These are phyloP conservation scores for Empidonax alnorum DNA, from an alignment of 2,113 vertebrate species.

Conservation along the genomic window DNA sequence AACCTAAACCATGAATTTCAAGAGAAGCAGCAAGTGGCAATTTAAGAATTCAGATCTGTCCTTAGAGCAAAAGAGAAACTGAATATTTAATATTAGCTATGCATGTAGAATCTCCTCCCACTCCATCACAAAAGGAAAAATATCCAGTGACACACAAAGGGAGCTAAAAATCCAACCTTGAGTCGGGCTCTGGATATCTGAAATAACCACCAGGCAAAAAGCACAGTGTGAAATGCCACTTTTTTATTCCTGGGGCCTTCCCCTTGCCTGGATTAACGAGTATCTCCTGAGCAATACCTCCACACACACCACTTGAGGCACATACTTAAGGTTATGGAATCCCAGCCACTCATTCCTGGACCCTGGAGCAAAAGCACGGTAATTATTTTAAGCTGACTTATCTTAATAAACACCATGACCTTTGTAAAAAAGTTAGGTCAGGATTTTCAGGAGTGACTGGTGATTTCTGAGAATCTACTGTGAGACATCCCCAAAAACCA, in stretches of 20 bases:
- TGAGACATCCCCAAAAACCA: background rate
- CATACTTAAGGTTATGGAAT: conserved; percentile 9
- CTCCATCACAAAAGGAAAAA: background rate
- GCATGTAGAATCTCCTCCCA: background rate
- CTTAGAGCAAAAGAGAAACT: background rate
- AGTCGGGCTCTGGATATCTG: background rate
- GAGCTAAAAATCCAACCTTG: background rate
- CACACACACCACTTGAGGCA: background rate
- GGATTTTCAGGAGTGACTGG: background rate
- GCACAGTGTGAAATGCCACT: background rate
- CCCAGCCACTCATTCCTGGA: background rate
- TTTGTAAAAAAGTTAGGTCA: background rate
- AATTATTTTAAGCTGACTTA: conserved; percentile 49
- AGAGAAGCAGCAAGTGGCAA: background rate
- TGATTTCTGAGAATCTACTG: background rate
- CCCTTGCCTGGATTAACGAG: background rate
- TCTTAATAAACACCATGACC: conserved; percentile 25
- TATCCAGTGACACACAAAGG: background rate
- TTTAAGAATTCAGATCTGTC: background rate
- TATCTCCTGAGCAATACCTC: background rate
- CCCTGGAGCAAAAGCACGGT: conserved; percentile 27
- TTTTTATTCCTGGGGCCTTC: background rate
- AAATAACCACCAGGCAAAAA: background rate
- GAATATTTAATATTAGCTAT: background rate
- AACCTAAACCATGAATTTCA: background rate